Evolutionary conservation across 2,113 vertebrate species (phyloP).

Genomic region (Caranx ignobilis): DNA sequence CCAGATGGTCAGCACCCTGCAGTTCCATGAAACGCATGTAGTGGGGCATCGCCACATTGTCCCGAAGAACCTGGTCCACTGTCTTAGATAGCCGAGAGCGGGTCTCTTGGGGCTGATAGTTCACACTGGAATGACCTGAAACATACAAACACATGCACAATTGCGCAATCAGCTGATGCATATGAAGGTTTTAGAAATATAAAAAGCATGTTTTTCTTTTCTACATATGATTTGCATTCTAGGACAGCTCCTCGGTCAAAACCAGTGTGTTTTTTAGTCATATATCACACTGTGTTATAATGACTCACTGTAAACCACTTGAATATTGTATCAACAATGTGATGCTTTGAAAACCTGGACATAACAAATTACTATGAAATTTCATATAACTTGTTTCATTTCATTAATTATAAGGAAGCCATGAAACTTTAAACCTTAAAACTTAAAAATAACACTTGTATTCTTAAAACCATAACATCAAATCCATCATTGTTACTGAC

Average conservation of each 20-base stretch:
- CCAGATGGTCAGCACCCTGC: conserved; percentile 91
- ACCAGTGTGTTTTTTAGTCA: not conserved
- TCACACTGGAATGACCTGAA: conserved; percentile 95
- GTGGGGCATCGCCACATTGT: conserved; percentile 92
- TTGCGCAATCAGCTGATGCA: not conserved
- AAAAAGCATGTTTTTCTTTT: not conserved
- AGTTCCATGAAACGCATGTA: conserved; percentile 94
- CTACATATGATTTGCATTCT: not conserved
- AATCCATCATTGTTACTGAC: not conserved
- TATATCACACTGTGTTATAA: too few relatives aligned
- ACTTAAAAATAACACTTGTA: not conserved
- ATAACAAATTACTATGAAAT: not conserved
- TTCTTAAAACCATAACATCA: not conserved
- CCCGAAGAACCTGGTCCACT: conserved; percentile 92
- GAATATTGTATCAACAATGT: not conserved
- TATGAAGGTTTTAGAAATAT: not conserved
- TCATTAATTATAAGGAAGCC: not conserved
- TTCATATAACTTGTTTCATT: not conserved
- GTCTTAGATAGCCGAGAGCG: conserved; percentile 97
- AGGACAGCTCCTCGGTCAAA: not conserved
- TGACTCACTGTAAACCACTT: not conserved
- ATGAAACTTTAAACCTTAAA: not conserved
- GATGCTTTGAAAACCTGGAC: not conserved
- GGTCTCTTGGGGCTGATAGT: conserved; percentile 93
- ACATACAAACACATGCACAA: conserved; percentile 1